Evolutionary conservation across 2,113 vertebrate genomes (phyloP).

Genomic region (Mormyrus iriodes): DNA sequence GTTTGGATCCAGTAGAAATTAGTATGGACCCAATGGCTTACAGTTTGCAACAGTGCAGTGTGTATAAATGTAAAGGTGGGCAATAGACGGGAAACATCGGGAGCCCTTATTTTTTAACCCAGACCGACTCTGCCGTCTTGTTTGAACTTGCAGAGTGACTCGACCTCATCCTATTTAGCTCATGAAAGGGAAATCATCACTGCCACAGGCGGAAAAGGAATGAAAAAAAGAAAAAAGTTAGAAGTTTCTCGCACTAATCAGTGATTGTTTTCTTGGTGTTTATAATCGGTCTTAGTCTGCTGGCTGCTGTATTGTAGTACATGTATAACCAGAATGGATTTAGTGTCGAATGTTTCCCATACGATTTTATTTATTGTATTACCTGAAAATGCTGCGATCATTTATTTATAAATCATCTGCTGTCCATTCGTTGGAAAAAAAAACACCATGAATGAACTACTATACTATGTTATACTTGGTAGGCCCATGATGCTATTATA

Average conservation of each 20-base stretch:
- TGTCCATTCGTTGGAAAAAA: not conserved
- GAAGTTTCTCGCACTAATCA: not conserved
- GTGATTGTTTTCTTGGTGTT: not conserved
- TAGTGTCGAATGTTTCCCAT: not conserved
- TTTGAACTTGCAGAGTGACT: conserved; percentile 12
- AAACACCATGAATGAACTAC: not conserved
- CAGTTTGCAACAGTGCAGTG: not conserved
- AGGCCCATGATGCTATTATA: not conserved
- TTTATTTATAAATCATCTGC: not conserved
- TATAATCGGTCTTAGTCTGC: not conserved
- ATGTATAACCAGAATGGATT: not conserved
- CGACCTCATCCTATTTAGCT: conserved; percentile 3
- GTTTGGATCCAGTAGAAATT: not conserved
- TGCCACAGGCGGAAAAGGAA: not conserved
- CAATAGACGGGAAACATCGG: not conserved
- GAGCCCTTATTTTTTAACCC: conserved; percentile 17
- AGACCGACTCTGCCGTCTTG: conserved; percentile 31
- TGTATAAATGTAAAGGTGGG: not conserved
- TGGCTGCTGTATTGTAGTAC: not conserved
- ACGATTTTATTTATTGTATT: not conserved
- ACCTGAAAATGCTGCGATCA: not conserved
- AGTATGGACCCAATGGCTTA: not conserved
- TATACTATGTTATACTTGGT: not conserved
- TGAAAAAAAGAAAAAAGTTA: not conserved
- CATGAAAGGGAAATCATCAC: not conserved